phyloP scores from a whole-genome alignment of 2,888 invertebrate genomes.

The Euspilapteryx auroguttella region DNA sequence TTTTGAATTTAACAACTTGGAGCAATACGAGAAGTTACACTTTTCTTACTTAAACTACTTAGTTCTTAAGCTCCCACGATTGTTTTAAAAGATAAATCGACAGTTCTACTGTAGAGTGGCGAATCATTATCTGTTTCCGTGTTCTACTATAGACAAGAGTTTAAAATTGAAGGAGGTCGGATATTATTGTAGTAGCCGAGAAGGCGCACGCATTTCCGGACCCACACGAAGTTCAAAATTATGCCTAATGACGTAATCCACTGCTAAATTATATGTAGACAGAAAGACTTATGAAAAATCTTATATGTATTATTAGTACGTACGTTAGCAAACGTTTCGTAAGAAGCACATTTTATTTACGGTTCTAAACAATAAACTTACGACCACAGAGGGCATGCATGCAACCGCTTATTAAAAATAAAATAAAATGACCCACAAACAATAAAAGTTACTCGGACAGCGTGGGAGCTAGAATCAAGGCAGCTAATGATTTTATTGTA shows the following conservation, averaged over 20 bases:
- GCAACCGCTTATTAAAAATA: conserved; percentile 20
- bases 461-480: conserved; percentile 18
- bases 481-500: no score
- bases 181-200: conserved; percentile 19
- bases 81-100: no score
- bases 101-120: no score
- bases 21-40: no score
- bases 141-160: no score
- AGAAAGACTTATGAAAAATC: no score
- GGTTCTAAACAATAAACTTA: conserved; percentile 16
- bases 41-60: no score
- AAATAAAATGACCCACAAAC: conserved; percentile 23
- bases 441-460: conserved; percentile 10
- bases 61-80: no score
- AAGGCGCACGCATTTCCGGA: conserved; percentile 32
- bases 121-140: no score
- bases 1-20: no score
- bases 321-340: neutral
- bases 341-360: neutral
- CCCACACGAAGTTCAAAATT: conserved; percentile 24
- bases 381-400: conserved; percentile 13
- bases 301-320: no score
- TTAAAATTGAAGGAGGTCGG: conserved; percentile 16
- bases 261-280: neutral
- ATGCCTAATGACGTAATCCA: conserved; percentile 9